These are phyloP conservation scores for Cancer borealis DNA, from an alignment of 2,888 invertebrate species.

Conservation along the genomic window DNA sequence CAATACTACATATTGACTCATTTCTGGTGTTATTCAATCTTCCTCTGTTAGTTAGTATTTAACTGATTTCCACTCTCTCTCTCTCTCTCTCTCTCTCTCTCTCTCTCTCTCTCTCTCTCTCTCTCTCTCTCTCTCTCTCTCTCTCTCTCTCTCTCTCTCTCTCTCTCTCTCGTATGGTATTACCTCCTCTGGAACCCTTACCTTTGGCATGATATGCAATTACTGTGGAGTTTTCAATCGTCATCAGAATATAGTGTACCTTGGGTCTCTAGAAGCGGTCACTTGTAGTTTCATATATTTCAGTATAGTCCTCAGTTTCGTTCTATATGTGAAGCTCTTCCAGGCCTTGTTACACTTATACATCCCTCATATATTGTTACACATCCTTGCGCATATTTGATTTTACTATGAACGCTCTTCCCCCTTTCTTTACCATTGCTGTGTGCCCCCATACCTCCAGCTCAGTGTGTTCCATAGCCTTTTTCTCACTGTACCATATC, in stretches of 20 bases:
- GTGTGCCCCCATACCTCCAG: slow-evolving; percentile 40
- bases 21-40: background rate
- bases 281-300: background rate
- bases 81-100: slow-evolving; percentile 11
- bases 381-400: background rate
- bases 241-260: background rate
- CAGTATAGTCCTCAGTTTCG: background rate
- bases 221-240: background rate
- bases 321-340: background rate
- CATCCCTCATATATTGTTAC: slow-evolving; percentile 14
- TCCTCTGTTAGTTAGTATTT: background rate
- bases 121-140: slow-evolving; percentile 28
- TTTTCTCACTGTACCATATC: slow-evolving; percentile 56
- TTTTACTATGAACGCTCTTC: background rate
- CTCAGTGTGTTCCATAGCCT: slow-evolving; percentile 51
- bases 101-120: slow-evolving; percentile 29
- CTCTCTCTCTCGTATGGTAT: background rate
- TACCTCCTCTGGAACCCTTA: background rate
- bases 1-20: background rate
- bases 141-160: slow-evolving; percentile 25
- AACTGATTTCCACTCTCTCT: background rate
- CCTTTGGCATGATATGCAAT: background rate
- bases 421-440: background rate
- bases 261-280: background rate
- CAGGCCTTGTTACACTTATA: background rate